A percentile compares a stretch with the other conserved stretches of the same genome.
Conservation (phyloP, 2,797 vertebrate genomes). For the Argyrosomus regius region DNA sequence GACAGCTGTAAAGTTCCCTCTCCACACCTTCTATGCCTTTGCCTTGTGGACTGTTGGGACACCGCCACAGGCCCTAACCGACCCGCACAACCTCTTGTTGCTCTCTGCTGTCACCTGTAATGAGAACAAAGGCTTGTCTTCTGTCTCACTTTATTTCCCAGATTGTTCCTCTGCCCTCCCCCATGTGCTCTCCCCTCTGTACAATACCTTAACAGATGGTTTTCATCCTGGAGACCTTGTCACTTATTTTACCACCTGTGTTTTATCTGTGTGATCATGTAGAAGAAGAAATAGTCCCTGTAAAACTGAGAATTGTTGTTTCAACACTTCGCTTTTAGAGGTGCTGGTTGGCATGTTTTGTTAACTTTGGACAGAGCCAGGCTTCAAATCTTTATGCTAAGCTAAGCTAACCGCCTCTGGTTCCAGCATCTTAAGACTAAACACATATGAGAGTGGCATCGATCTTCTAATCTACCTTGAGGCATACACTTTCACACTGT, state of each 20-base stretch:
- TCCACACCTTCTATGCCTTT: no score
- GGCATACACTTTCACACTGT: no score
- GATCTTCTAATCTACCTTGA: neutral
- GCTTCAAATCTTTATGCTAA: no score
- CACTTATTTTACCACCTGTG: neutral
- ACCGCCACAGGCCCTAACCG: neutral
- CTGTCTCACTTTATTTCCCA: neutral
- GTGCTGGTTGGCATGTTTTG: no score
- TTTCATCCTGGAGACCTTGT: neutral
- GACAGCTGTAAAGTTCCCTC: neutral
- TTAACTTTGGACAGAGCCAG: no score
- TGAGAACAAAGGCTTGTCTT: constrained; percentile 8
- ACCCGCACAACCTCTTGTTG: neutral
- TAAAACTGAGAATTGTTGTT: no score
- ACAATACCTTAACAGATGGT: neutral
- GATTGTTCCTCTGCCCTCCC: neutral
- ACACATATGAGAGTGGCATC: neutral
- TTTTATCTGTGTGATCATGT: no score
- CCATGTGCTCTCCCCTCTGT: neutral
- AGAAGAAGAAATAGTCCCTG: no score
- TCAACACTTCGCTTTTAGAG: no score
- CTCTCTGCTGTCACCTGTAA: constrained; percentile 2
- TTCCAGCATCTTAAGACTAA: no score
- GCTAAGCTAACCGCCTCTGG: no score
- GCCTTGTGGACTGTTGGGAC: neutral